Percentiles rank a stretch among this genome's conserved stretches.
phyloP scores from a whole-genome alignment of 2,888 invertebrate genomes.

The Rhodophaea formosa region DNA sequence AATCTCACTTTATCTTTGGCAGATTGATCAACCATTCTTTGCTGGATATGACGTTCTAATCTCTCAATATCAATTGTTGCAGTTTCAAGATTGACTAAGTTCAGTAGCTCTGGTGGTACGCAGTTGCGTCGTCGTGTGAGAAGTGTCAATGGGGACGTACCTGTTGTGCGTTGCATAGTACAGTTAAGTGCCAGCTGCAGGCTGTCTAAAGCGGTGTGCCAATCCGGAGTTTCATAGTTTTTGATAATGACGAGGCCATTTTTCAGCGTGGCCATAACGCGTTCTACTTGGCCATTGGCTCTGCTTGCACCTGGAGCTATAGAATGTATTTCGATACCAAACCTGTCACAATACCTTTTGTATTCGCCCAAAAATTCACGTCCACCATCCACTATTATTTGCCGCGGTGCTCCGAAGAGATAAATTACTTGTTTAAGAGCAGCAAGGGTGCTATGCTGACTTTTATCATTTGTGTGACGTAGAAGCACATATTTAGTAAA shows the following conservation, averaged over 20 bases:
- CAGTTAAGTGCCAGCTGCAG: conserved; percentile 33
- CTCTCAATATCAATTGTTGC: conserved; percentile 1
- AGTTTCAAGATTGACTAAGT: not conserved
- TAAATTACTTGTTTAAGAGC: not conserved
- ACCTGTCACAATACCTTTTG: not conserved
- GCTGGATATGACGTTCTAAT: not conserved
- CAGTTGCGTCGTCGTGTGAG: conserved; percentile 23
- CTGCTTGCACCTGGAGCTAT: conserved; percentile 28
- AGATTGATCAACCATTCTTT: not conserved
- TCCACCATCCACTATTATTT: conserved; percentile 11
- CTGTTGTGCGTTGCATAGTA: conserved; percentile 27
- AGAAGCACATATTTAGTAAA: conserved; percentile 4
- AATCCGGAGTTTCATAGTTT: conserved; percentile 31
- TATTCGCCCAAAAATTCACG: conserved; percentile 24
- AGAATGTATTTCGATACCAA: conserved; percentile 23
- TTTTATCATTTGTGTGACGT: not conserved
- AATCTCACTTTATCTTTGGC: conserved; percentile 12
- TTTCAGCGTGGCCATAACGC: conserved; percentile 24
- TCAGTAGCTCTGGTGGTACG: conserved; percentile 27
- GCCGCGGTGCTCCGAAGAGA: conserved; percentile 8
- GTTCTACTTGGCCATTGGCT: conserved; percentile 28
- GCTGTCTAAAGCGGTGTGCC: conserved; percentile 28
- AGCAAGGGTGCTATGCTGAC: conserved; percentile 2
- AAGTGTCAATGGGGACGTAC: conserved; percentile 28
- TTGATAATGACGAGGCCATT: conserved; percentile 31